Evolutionary conservation across 1,140 invertebrate species (phyloP), one percentile per base, ranked within the genome.

Genomic region (Conus betulinus): DNA sequence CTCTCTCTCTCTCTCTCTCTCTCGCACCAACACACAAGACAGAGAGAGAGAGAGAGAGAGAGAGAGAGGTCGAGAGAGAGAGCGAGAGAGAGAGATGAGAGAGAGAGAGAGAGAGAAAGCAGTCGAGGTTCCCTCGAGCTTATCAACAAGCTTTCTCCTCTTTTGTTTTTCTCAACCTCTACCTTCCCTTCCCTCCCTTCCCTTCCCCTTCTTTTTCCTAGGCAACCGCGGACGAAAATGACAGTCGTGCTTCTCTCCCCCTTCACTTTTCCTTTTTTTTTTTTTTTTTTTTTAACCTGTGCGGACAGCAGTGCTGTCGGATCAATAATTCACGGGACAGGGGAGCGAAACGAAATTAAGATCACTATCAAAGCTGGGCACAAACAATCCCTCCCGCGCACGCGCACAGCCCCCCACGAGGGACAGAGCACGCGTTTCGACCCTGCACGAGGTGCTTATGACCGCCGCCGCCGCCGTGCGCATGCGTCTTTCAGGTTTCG

Each of bases 331-430:
- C 71, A 87, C 67, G 74, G 85, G 20, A 57, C 71, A 53, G 85
- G 85, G 84, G 71, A 87, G 85, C 85, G 85, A 87, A 53, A 87
- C 85, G 85, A 87, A 87, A 87, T 87, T 87, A 78, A 71, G 85
- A 87, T 87, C 85, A 87, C 85, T 87, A 87, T 87, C 85, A 87
- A 57, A 39, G 52, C 52, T n/a, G 27, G 67, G 85, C 85, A 87
- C 85, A 87, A 87, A 87, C 85, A 87, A 87, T 55, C 85, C 85
- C 85, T 79, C 74, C 85, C 39, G 85, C 85, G 71, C 85, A 87
- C 71, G 85, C 67, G 85, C 52, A 53, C 52, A 51, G 67, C 0
- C 63, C 63, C 52, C 23, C 63, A 39, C 39, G 85, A 78, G 85
- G 85, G 85, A 87, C 74, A 55, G 51, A 39, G 85, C 85, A 87